A percentile compares a stretch with the other conserved stretches of the same genome.
phyloP scores from a whole-genome alignment of 2,888 invertebrate genomes.

The Limnephilus marmoratus region DNA sequence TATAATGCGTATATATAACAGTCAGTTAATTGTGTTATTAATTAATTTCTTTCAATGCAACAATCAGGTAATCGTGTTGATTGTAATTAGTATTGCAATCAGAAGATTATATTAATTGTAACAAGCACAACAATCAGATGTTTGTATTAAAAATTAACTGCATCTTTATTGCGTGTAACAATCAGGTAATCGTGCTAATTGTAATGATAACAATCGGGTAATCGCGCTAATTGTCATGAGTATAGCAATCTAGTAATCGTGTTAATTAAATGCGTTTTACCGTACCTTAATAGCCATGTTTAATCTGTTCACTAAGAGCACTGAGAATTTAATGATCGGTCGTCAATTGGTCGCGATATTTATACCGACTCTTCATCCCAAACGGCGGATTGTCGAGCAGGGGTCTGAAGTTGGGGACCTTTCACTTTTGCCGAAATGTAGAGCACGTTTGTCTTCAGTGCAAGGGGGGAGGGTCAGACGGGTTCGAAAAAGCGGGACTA shows the following conservation, averaged over 20 bases:
- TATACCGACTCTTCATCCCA: conserved; percentile 57
- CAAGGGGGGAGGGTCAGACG: not conserved
- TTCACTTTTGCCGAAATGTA: conserved; percentile 57
- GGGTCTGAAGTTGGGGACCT: conserved; percentile 43
- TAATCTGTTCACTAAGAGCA: conserved; percentile 53
- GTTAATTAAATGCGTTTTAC: conserved; percentile 29
- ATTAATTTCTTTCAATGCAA: too few species aligned
- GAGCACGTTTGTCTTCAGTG: conserved; percentile 6
- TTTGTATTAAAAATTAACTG: too few species aligned
- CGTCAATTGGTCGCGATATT: conserved; percentile 54
- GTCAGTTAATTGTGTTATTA: too few species aligned
- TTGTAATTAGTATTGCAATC: too few species aligned
- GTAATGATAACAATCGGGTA: not conserved
- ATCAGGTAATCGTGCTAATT: not conserved
- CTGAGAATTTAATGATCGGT: conserved; percentile 46
- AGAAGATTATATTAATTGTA: too few species aligned
- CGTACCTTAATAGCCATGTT: conserved; percentile 65
- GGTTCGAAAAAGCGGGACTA: not conserved
- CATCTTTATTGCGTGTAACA: too few species aligned
- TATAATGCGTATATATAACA: too few species aligned
- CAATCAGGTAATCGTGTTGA: too few species aligned
- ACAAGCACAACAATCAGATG: not conserved
- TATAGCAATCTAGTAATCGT: not conserved
- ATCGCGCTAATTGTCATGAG: not conserved
- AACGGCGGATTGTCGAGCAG: conserved; percentile 21